A percentile compares a stretch with the other conserved stretches of the same genome.
Evolutionary conservation across 2,888 invertebrate genomes (phyloP).

Genomic region (Rhopalosiphum nymphaeae): DNA sequence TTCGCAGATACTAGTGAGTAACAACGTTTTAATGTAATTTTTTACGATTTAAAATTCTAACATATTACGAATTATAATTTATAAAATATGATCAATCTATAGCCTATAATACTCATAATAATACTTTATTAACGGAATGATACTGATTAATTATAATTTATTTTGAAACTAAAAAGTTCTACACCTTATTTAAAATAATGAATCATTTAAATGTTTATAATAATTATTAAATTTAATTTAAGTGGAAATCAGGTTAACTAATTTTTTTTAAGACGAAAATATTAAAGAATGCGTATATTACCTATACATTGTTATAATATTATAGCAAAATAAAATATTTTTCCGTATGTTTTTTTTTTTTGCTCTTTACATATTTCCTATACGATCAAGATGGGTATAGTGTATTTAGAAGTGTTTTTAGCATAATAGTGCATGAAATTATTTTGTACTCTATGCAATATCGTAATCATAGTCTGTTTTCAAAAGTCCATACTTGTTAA

Average conservation of each 20-base stretch:
- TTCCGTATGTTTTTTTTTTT: no score
- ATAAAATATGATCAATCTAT: neutral
- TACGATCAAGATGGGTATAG: neutral
- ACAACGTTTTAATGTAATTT: neutral
- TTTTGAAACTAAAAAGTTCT: neutral
- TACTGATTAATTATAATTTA: neutral
- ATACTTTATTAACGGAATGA: no score
- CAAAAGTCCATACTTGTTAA: neutral
- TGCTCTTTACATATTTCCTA: no score
- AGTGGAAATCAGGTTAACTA: neutral
- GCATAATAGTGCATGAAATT: neutral
- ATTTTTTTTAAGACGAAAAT: neutral
- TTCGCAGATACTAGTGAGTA: neutral
- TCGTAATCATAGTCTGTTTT: neutral
- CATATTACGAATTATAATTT: no score
- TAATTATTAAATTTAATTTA: neutral
- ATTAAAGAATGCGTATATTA: neutral
- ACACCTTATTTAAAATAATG: neutral
- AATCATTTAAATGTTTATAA: neutral
- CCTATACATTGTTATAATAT: no score
- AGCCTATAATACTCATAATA: no score
- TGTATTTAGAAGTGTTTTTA: neutral
- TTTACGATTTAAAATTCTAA: no score
- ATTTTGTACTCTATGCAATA: neutral
- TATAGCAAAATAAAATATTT: neutral